Base-by-base conservation (phyloP, 2,113 vertebrate species). In the Cacatua alba region DNA sequence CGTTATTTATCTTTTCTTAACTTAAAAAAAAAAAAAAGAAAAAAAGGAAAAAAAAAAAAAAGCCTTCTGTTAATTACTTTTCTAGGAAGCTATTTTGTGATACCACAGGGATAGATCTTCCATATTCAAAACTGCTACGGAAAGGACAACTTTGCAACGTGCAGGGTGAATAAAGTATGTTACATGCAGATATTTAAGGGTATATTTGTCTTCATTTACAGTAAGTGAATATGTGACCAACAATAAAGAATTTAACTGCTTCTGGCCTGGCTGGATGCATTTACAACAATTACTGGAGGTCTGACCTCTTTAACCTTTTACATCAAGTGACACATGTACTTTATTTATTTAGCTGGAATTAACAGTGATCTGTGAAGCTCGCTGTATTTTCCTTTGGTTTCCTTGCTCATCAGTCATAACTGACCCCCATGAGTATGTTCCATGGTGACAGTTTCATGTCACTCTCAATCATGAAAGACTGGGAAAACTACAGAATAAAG, bases 11-110 rank as follows among this genome's bases (percentile, higher is more conserved):
- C 91, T 97, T 96, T 93, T 92, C 85, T 96, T 94, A 97, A 98
- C 87, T 97, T 94, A 53, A 37, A 44, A 81, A 88, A 60, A 37
- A 37, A 37, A 37, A 87, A 88, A 71, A 39, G 13, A 49, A 55
- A 35, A 43, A 79, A 91, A 49, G 23, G 9, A 43, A 92, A 94
- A 84, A 92, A 76, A 92, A 76, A 28, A n/a, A 62, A 55, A 79
- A 43, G 49, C 64, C 70, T 87, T 94, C 91, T 95, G 92, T 96
- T 97, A 97, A 98, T 97, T 98, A 98, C 96, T 97, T 96, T 98
- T 97, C 97, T 97, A 97, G 97, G 94, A 98, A 98, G 96, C 97
- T 97, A 86, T 96, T 97, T 96, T 89, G 70, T 95, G 78, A 90
- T 97, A 97, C 92, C 94, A 96, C 7, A 37, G 79, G 79, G 83